Percentiles rank a stretch among this genome's conserved stretches.
phyloP scores from a whole-genome alignment of 2,797 vertebrate genomes.

The Eupleurogrammus muticus region DNA sequence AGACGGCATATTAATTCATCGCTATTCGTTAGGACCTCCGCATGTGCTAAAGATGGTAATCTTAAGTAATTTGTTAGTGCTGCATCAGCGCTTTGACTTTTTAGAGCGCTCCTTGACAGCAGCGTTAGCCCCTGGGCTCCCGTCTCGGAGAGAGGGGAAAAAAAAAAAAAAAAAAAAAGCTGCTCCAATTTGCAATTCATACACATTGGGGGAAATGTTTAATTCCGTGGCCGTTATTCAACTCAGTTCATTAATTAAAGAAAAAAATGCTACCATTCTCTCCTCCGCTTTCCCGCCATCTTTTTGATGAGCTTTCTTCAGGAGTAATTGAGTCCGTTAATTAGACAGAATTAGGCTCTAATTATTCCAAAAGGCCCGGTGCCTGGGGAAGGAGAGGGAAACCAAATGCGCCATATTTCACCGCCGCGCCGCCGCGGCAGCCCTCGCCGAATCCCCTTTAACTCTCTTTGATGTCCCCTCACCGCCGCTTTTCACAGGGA shows the following conservation, averaged over 20 bases:
- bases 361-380: slow-evolving; percentile 86
- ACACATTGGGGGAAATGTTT: slow-evolving; percentile 86
- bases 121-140: slow-evolving; percentile 83
- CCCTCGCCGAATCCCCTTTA: slow-evolving; percentile 76
- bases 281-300: slow-evolving; percentile 83
- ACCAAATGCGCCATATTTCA: slow-evolving; percentile 82
- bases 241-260: slow-evolving; percentile 88
- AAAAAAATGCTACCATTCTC: slow-evolving; percentile 81
- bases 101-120: slow-evolving; percentile 85
- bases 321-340: slow-evolving; percentile 88
- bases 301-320: slow-evolving; percentile 88
- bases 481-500: slow-evolving; percentile 80
- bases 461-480: slow-evolving; percentile 82
- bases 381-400: slow-evolving; percentile 74
- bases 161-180: slow-evolving; percentile 63
- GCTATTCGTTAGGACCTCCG: slow-evolving; percentile 81
- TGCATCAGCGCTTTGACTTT: slow-evolving; percentile 85
- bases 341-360: slow-evolving; percentile 88
- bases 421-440: slow-evolving; percentile 72
- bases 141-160: slow-evolving; percentile 60
- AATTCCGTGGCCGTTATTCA: slow-evolving; percentile 86
- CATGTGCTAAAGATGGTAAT: slow-evolving; percentile 85
- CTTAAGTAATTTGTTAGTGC: slow-evolving; percentile 84
- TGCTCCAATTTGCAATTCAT: slow-evolving; percentile 85
- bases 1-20: slow-evolving; percentile 84